Conservation (phyloP, 2,888 invertebrate genomes). For the Mesorhabditis sp. region DNA sequence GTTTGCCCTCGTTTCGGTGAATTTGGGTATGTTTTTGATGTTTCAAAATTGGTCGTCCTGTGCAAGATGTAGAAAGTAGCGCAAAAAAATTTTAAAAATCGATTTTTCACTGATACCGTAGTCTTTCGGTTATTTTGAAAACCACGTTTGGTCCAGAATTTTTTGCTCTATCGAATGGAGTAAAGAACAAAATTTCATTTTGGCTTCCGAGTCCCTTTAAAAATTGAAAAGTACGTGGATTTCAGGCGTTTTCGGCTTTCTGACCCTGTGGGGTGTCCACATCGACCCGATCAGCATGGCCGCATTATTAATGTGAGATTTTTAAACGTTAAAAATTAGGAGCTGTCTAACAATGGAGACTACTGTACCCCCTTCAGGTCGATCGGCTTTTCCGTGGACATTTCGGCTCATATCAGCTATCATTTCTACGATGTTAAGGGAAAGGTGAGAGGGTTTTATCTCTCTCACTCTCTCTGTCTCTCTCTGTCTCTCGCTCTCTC, state of each 20-base stretch:
- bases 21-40: slow-evolving; percentile 22
- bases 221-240: no score
- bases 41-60: no score
- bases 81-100: background rate
- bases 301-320: slow-evolving; percentile 33
- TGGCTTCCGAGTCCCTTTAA: no score
- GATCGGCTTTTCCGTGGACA: slow-evolving; percentile 47
- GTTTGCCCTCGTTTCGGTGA: slow-evolving; percentile 39
- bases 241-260: slow-evolving; percentile 33
- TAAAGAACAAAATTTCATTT: no score
- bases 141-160: no score
- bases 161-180: no score
- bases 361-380: slow-evolving; percentile 10
- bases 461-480: no score
- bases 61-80: background rate
- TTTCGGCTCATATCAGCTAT: slow-evolving; percentile 46
- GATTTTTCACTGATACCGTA: no score
- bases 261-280: slow-evolving; percentile 39
- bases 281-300: slow-evolving; percentile 44
- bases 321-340: background rate
- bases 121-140: no score
- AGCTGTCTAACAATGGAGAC: no score
- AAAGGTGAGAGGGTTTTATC: slow-evolving; percentile 13
- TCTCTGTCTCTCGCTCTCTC: no score
- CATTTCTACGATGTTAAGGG: slow-evolving; percentile 39